Base-by-base conservation (phyloP, 1,140 invertebrate species). In the Pseudomyrmex pallidus region DNA sequence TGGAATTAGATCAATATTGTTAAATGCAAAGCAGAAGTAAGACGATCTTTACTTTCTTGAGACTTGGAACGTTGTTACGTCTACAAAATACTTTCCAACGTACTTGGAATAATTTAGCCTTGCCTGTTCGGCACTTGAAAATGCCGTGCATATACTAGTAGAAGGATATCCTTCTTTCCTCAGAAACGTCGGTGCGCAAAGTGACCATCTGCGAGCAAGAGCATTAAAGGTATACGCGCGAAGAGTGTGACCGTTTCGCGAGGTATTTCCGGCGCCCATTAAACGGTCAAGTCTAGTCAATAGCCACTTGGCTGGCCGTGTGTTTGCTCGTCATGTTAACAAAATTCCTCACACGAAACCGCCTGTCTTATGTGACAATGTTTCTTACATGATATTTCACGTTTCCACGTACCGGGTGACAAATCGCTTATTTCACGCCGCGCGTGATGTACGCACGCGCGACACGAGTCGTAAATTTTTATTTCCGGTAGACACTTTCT, bases 261-360 rank as follows among this genome's bases (percentile, higher is more conserved):
- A 20, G 84, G 62, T 89, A 85, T 88, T 89, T 89, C 87, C 85
- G 74, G 84, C 86, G 78, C 86, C 5, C 84, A 89, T 89, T 88
- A 86, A 89, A 85, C 72, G 77, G 67, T 72, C 68, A 76, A 35
- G 68, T 22, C 84, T 86, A 83, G 86, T 84, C 78, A 78, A 88
- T 83, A 86, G 74, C 77, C 73, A 74, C 72, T 83, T 74, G 73
- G 13, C 78, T 17, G 63, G 68, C 54, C 82, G 87, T 52, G 57
- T 78, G 64, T 90, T 90, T 89, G 78, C 85, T 35, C 77, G 48
- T 61, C 82, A 61, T 46, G 78, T 89, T 89, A 90, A 80, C 85
- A 48, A 87, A 90, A 89, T 89, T 89, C 87, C 54, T 72, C 54
- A 67, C 8, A 77, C 62, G n/a, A 68, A 72, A 87, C 74, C 68